A percentile compares a stretch with the other conserved stretches of the same genome.
These are phyloP conservation scores for Hyalella azteca DNA, from an alignment of 2,888 invertebrate genomes.

Conservation along the genomic window DNA sequence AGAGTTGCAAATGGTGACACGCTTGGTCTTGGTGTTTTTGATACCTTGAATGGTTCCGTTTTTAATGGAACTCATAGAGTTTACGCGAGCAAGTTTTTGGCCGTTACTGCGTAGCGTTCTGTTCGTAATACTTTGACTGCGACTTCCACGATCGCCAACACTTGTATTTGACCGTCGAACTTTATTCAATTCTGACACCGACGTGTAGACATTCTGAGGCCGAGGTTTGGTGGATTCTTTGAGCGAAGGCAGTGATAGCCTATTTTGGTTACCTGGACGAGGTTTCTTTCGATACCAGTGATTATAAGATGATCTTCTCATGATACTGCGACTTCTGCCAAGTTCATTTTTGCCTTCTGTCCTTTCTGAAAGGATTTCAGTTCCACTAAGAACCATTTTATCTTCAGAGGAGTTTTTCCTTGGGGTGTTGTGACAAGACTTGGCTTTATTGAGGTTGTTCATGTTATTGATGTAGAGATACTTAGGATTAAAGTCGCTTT, in stretches of 20 bases:
- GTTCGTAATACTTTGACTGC: background rate
- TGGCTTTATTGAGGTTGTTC: conserved; percentile 23
- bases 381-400: background rate
- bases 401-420: background rate
- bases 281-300: conserved; percentile 11
- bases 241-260: background rate
- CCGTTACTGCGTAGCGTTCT: background rate
- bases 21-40: conserved; percentile 7
- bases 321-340: background rate
- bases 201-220: background rate
- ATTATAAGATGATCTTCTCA: conserved; percentile 19
- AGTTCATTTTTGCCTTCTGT: background rate
- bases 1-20: background rate
- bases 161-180: conserved; percentile 10
- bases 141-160: background rate
- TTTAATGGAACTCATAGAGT: conserved; percentile 19
- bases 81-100: background rate
- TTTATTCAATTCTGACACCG: background rate
- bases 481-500: conserved; percentile 22
- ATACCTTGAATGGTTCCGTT: background rate
- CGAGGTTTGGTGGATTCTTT: background rate
- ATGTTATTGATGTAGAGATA: background rate
- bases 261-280: background rate
- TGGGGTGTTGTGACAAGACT: background rate
- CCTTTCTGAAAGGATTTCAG: background rate